These are phyloP conservation scores for Lethrus apterus DNA, from an alignment of 1,140 invertebrate genomes.

Conservation along the genomic window DNA sequence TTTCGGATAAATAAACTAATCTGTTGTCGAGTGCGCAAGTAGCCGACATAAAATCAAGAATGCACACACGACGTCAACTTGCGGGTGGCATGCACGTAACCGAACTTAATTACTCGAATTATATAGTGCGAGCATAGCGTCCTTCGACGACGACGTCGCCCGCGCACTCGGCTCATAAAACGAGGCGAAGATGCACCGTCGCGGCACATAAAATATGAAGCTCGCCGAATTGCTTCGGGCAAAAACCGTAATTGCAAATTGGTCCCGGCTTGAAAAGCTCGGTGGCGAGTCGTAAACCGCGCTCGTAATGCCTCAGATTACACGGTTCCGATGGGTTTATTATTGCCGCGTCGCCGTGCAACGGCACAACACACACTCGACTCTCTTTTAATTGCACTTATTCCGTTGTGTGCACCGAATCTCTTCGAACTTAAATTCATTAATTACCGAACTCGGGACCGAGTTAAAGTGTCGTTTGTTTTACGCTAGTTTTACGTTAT, in stretches of 20 bases:
- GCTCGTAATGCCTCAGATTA: conserved; percentile 27
- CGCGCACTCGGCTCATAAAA: conserved; percentile 27
- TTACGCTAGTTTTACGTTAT: too few species aligned
- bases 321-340: conserved; percentile 27
- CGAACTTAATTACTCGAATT: conserved; percentile 35
- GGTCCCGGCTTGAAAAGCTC: conserved; percentile 23
- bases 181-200: too few species aligned
- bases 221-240: conserved; percentile 25
- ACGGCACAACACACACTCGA: conserved; percentile 1
- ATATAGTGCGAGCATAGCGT: conserved; percentile 22
- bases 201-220: conserved; percentile 34
- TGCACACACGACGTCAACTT: conserved; percentile 9
- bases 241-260: conserved; percentile 32
- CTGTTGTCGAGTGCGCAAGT: conserved; percentile 16
- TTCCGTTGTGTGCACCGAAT: background rate
- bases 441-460: too few species aligned
- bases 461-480: too few species aligned
- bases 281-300: conserved; percentile 27
- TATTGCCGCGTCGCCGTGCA: conserved; percentile 22
- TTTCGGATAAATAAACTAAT: too few species aligned
- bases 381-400: conserved; percentile 3
- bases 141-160: background rate
- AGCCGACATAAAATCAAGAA: conserved; percentile 16
- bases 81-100: conserved; percentile 9
- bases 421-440: background rate